Evolutionary conservation across 2,113 vertebrate species (phyloP).

Genomic region (Platysternon megacephalum): DNA sequence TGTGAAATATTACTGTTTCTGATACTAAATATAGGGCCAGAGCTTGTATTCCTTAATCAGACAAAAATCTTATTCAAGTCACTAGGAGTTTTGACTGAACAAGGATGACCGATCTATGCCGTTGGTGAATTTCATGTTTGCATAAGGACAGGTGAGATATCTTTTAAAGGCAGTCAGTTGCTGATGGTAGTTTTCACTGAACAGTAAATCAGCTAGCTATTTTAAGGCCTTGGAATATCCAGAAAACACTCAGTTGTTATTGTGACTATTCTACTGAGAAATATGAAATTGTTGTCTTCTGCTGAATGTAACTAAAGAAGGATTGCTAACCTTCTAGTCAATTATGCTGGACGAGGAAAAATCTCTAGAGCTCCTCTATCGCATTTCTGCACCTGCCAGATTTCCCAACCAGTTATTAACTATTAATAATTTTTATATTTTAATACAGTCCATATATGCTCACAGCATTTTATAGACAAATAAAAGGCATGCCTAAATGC

Average conservation of each 20-base stretch:
- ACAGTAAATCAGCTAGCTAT: neutral
- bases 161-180: neutral
- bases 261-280: neutral
- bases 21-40: neutral
- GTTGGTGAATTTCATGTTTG: neutral
- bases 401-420: neutral
- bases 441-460: neutral
- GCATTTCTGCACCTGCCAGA: neutral
- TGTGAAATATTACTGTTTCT: slow-evolving; percentile 12
- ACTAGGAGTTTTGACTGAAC: neutral
- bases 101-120: neutral
- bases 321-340: neutral
- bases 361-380: neutral
- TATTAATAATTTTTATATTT: neutral
- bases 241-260: neutral
- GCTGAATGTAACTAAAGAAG: neutral
- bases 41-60: neutral
- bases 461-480: neutral
- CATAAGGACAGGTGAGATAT: neutral
- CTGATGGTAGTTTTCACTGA: neutral
- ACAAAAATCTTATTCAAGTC: neutral
- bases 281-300: neutral
- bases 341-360: neutral
- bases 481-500: neutral
- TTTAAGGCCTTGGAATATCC: neutral